Conservation (phyloP, 2,888 invertebrate genomes). For the Onthophagus sagittarius region DNA sequence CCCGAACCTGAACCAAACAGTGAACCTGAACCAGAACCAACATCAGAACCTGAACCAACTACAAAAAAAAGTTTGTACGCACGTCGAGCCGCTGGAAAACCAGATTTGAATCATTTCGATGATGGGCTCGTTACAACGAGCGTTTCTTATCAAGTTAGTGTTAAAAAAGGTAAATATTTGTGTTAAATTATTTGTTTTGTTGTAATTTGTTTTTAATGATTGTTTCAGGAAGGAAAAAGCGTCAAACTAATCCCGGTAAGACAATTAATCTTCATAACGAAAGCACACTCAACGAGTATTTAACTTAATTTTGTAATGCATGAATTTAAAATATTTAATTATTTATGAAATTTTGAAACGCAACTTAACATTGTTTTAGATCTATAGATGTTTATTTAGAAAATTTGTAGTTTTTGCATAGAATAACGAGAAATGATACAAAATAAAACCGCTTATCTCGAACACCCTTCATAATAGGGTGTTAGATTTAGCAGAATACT, state of each 20-base stretch:
- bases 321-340: too few species aligned
- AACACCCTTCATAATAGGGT: too few species aligned
- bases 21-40: conserved; percentile 43
- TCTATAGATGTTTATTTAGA: too few species aligned
- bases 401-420: too few species aligned
- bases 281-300: too few species aligned
- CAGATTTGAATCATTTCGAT: conserved; percentile 7
- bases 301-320: too few species aligned
- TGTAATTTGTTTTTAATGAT: too few species aligned
- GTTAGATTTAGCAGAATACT: too few species aligned
- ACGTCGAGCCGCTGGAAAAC: conserved; percentile 38
- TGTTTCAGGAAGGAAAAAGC: conserved; percentile 1
- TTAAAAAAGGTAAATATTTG: conserved; percentile 52
- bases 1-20: conserved; percentile 46
- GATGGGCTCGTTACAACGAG: conserved; percentile 76
- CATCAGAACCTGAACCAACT: conserved; percentile 36
- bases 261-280: background rate
- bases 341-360: too few species aligned
- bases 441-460: too few species aligned
- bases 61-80: conserved; percentile 41
- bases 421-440: too few species aligned
- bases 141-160: conserved; percentile 74
- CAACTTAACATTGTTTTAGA: too few species aligned
- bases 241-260: background rate
- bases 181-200: background rate